Evolutionary conservation across 2,113 vertebrate species (phyloP), one percentile per base, ranked within the genome.

Genomic region (Dasyurus viverrinus): DNA sequence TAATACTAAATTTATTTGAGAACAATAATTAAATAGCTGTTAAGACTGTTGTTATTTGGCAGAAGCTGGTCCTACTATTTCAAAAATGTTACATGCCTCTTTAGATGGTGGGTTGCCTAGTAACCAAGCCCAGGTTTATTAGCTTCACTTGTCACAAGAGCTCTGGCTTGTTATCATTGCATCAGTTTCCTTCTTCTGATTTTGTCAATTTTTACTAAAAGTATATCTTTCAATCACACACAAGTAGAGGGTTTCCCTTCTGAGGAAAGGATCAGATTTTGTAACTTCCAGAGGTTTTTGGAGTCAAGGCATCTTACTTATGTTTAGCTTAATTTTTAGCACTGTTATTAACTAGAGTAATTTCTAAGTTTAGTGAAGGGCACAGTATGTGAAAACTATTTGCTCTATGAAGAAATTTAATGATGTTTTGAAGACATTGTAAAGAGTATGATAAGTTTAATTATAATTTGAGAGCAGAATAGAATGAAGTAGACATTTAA

Each of bases 361-460:
- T 94, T 89, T 92, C 25, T 23, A 48, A 89, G 12, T 54, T 0
- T 92, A 47, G 30, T 27, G 48, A 94, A 91, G 27, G 57, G 8
- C 57, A 96, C 57, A 68, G 42, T 47, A 93, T 24, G 92, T 92
- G 89, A 19, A 96, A 97, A 92, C 91, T 91, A 23, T 57, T 94
- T 96, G 36, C 57, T 95, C 95, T 91, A 90, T 91, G 52, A 94
- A 92, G 23, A 92, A 84, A 48, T 91, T 93, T 42, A 68, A 93
- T 5, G n/a, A 36, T 36, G 12, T 68, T 68, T 36, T 36, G 30
- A 68, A 68, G 47, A 0, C 19, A 55, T 76, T 25, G 89, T 91
- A 93, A 95, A 60, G 89, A 42, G 7, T 22, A 53, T 76, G 95
- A 90, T 19, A 53, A 84, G 57, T 90, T 36, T 46, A 91, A 10